Evolutionary conservation across 2,888 invertebrate genomes (phyloP).

Genomic region (Ganaspis brasiliensis): DNA sequence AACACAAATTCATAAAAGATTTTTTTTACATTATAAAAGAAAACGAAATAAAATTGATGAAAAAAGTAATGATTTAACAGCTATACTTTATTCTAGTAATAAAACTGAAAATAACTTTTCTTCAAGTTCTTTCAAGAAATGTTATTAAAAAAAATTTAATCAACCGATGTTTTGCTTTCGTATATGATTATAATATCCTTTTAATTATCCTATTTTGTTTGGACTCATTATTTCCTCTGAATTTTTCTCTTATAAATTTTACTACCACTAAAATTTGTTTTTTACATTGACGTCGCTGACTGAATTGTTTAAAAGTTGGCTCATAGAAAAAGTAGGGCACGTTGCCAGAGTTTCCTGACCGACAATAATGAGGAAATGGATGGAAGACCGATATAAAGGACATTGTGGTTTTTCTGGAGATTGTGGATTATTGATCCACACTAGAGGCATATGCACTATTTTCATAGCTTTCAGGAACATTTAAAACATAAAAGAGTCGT

Average conservation of each 20-base stretch:
- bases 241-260: neutral
- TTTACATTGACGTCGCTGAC: constrained; percentile 16
- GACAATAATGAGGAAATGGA: constrained; percentile 34
- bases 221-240: no score
- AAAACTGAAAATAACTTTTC: no score
- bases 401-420: constrained; percentile 42
- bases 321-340: constrained; percentile 37
- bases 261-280: constrained; percentile 23
- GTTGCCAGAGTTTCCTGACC: constrained; percentile 41
- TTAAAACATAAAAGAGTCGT: neutral
- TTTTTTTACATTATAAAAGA: no score
- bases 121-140: no score
- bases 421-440: constrained; percentile 42
- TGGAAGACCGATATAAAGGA: constrained; percentile 41
- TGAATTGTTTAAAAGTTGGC: constrained; percentile 40
- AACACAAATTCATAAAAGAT: no score
- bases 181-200: no score
- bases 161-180: no score
- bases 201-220: no score
- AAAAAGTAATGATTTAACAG: no score
- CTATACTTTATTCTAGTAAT: no score
- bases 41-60: no score
- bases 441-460: constrained; percentile 13
- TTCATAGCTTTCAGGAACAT: constrained; percentile 10
- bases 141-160: no score